phyloP scores from a whole-genome alignment of 2,797 vertebrate genomes.

The Mormyrus proboscirostris region DNA sequence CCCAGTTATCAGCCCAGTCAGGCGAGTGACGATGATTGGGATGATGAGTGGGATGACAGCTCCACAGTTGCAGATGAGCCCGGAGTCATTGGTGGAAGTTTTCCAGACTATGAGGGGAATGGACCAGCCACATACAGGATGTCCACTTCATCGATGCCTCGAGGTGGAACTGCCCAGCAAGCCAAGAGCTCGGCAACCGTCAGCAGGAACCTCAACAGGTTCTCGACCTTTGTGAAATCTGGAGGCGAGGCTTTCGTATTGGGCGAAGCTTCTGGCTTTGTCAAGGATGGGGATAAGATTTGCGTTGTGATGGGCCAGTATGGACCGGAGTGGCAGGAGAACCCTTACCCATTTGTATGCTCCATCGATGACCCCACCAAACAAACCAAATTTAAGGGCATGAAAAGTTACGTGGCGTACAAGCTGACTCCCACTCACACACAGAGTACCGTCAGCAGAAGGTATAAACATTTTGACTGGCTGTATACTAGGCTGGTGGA shows the following conservation, averaged over 20 bases:
- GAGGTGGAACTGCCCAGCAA: conserved; percentile 52
- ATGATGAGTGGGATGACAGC: conserved; percentile 94
- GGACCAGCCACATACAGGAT: conserved; percentile 71
- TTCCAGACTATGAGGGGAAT: conserved; percentile 69
- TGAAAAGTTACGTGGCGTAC: conserved; percentile 98
- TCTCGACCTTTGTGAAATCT: conserved; percentile 92
- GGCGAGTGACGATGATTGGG: conserved; percentile 89
- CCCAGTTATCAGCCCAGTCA: conserved; percentile 65
- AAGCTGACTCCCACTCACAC: conserved; percentile 90
- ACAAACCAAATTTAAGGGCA: conserved; percentile 97
- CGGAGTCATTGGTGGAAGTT: conserved; percentile 59
- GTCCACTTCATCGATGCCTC: conserved; percentile 65
- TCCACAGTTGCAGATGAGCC: conserved; percentile 88
- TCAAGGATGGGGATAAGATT: conserved; percentile 91
- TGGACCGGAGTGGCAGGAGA: conserved; percentile 94
- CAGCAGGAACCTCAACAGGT: conserved; percentile 88
- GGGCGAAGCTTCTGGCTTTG: conserved; percentile 82
- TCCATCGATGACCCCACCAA: conserved; percentile 94
- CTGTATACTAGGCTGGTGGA: conserved; percentile 83
- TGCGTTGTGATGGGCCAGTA: conserved; percentile 80
- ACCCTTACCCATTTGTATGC: conserved; percentile 87
- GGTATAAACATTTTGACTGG: conserved; percentile 99
- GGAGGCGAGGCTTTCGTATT: conserved; percentile 92
- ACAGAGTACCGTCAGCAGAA: conserved; percentile 77
- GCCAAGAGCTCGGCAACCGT: conserved; percentile 86